Evolutionary conservation across 2,888 invertebrate species (phyloP).

Genomic region (Sylvicola fuscatus): DNA sequence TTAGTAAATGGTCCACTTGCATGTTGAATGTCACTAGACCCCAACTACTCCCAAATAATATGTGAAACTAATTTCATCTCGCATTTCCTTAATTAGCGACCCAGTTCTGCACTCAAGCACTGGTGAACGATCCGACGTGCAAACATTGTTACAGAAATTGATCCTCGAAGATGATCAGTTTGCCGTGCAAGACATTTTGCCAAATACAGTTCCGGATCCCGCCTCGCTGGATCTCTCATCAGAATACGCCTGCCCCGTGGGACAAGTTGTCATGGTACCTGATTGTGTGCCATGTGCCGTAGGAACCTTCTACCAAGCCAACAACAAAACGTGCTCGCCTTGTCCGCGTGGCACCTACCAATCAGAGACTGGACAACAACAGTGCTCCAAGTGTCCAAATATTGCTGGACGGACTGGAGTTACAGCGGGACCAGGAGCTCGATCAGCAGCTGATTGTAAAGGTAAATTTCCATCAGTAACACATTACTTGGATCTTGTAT

Average conservation of each 20-base stretch:
- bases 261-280: constrained; percentile 85
- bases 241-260: constrained; percentile 80
- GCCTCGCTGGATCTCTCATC: constrained; percentile 71
- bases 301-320: constrained; percentile 66
- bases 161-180: constrained; percentile 89
- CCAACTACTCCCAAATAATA: too few relatives aligned
- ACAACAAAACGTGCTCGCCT: constrained; percentile 55
- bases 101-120: constrained; percentile 72
- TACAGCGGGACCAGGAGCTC: constrained; percentile 67
- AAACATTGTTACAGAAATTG: constrained; percentile 66
- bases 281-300: constrained; percentile 88
- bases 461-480: constrained; percentile 12
- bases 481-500: neutral
- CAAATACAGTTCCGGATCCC: constrained; percentile 87
- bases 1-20: neutral
- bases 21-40: too few relatives aligned
- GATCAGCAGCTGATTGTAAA: constrained; percentile 78
- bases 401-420: constrained; percentile 82
- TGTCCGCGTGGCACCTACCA: constrained; percentile 86
- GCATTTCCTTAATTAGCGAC: constrained; percentile 36
- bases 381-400: constrained; percentile 74
- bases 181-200: constrained; percentile 78
- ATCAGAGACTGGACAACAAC: constrained; percentile 74
- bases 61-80: constrained; percentile 1
- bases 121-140: constrained; percentile 68